phyloP scores from a whole-genome alignment of 2,888 invertebrate species.

The Drosophila kambysellisi region DNA sequence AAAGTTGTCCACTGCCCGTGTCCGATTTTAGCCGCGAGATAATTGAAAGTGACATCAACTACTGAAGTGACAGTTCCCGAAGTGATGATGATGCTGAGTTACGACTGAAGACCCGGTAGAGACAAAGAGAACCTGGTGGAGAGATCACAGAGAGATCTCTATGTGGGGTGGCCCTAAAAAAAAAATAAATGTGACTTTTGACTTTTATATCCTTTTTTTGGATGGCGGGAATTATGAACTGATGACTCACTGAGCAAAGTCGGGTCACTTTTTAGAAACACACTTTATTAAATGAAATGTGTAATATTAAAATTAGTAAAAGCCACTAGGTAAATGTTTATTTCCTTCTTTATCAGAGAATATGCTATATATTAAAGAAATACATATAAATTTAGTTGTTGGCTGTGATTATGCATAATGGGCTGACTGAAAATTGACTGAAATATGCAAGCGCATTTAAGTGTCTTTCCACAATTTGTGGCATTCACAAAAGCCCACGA shows the following conservation, averaged over 20 bases:
- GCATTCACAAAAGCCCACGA: constrained; percentile 48
- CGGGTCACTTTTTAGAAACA: neutral
- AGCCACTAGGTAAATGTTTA: neutral
- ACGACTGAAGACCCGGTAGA: neutral
- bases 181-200: constrained; percentile 14
- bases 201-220: constrained; percentile 8
- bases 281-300: neutral
- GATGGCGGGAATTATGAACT: neutral
- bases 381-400: neutral
- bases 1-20: constrained; percentile 34
- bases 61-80: constrained; percentile 18
- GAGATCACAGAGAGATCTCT: neutral
- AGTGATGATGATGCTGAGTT: constrained; percentile 21
- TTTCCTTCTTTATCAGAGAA: neutral
- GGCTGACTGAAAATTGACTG: neutral
- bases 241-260: constrained; percentile 11
- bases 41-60: constrained; percentile 21
- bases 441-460: constrained; percentile 13
- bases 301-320: neutral
- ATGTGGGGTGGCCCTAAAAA: constrained; percentile 21
- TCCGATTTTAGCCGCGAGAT: constrained; percentile 37
- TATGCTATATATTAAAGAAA: neutral
- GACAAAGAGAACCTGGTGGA: neutral
- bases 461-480: constrained; percentile 27
- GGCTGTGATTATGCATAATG: neutral